Evolutionary conservation across 1,140 invertebrate genomes (phyloP), one percentile per base, ranked within the genome.

Genomic region (Steinernema khuongi): DNA sequence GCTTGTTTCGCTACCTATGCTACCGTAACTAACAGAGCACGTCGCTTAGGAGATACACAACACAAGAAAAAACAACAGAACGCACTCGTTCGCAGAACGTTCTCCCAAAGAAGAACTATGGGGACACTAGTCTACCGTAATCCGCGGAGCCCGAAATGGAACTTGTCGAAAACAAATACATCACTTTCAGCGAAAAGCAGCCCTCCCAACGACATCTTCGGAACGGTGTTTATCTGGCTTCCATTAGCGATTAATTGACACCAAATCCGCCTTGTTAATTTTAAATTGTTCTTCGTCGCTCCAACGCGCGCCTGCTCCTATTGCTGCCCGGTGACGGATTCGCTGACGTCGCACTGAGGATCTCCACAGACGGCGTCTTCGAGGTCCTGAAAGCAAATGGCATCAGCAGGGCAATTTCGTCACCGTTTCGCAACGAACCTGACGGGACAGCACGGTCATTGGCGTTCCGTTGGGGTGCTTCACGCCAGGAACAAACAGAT

Each of bases 401-500:
- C n/a, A n/a, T 17, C 26, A n/a, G n/a, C 36, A n/a, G 36, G n/a
- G 36, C 7, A n/a, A 60, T 22, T 60, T 22, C 7, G 14, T 17
- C 50, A 7, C 14, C 26, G 26, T 60, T 7, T 22, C 26, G 11
- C 11, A 4, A n/a, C 22, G n/a, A 41, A 60, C 50, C 50, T 60
- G 50, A 11, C 11, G 50, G 4, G 50, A n/a, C 2, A 60, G 50
- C 4, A 60, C 14, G 7, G 50, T 60, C 4, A 60, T n/a, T 22
- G 50, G 50, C 26, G 14, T 60, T 4, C 50, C 50, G 22, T 60
- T 60, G 11, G 19, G 11, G 14, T 22, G 11, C 11, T 7, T 4
- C 4, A 2, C 50, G 19, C 50, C 50, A 11, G 7, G 7, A 60
- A 26, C 50, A 19, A 79, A 79, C 1, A 79, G 33, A 30, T 77